These are phyloP conservation scores for Mechanitis messenoides DNA, from an alignment of 2,888 invertebrate species.

Conservation along the genomic window DNA sequence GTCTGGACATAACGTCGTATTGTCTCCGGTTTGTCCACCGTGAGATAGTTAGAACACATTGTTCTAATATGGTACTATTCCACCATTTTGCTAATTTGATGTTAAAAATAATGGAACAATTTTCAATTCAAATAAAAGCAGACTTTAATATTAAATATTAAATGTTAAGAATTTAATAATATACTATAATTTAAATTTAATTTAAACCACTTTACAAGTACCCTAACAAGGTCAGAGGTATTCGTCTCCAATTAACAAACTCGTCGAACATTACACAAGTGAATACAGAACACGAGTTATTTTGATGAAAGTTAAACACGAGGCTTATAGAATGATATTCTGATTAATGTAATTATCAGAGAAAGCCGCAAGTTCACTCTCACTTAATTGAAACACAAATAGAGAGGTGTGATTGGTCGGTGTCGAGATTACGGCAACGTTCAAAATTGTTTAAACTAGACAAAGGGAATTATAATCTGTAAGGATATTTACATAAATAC, in stretches of 20 bases:
- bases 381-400: conserved; percentile 70
- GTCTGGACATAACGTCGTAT: conserved; percentile 21
- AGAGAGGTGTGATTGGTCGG: conserved; percentile 63
- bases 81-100: no score
- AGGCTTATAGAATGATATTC: conserved; percentile 30
- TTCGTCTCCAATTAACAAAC: conserved; percentile 4
- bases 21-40: conserved; percentile 25
- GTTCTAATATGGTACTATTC: not conserved
- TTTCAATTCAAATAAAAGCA: no score
- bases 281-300: conserved; percentile 42
- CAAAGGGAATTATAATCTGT: conserved; percentile 48
- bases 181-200: not conserved
- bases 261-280: conserved; percentile 6
- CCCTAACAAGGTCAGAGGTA: not conserved
- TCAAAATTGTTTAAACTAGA: conserved; percentile 43
- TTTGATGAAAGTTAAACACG: conserved; percentile 22
- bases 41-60: conserved; percentile 20
- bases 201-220: not conserved
- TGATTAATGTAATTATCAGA: conserved; percentile 63
- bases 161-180: not conserved
- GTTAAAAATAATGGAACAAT: no score
- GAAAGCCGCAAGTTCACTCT: conserved; percentile 53
- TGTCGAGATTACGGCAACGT: conserved; percentile 48
- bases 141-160: no score
- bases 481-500: not conserved